These are phyloP conservation scores for Abrostola tripartita DNA, from an alignment of 2,888 invertebrate genomes.

Conservation along the genomic window DNA sequence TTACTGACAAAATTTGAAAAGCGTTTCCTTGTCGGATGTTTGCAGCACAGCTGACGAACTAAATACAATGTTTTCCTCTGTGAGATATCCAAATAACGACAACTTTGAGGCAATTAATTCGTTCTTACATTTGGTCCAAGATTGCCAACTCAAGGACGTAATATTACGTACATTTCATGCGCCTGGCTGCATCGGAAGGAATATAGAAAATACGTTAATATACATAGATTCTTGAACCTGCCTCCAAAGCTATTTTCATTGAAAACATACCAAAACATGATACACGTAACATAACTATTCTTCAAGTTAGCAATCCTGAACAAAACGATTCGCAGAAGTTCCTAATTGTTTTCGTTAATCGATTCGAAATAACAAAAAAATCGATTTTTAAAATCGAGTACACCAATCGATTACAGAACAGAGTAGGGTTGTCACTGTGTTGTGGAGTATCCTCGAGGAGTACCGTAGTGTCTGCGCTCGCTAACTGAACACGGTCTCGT, in stretches of 20 bases:
- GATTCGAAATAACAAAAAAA: not conserved
- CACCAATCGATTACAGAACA: not conserved
- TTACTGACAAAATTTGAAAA: constrained; percentile 45
- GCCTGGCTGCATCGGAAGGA: not conserved
- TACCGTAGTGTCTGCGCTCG: constrained; percentile 41
- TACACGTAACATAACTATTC: not conserved
- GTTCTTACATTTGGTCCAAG: not conserved
- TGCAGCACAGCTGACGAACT: constrained; percentile 40
- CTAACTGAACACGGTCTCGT: constrained; percentile 83
- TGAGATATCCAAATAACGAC: constrained; percentile 32
- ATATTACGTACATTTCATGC: not conserved
- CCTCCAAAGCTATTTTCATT: not conserved
- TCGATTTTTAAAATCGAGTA: not conserved
- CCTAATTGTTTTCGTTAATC: not conserved
- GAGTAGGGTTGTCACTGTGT: not conserved
- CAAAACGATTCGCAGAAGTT: not conserved
- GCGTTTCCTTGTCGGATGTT: constrained; percentile 46
- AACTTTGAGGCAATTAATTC: constrained; percentile 2
- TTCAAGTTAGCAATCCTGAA: not conserved
- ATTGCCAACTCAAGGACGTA: not conserved
- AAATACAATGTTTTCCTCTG: constrained; percentile 39
- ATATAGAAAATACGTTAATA: not conserved
- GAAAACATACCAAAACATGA: not conserved
- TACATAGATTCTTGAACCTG: not conserved
- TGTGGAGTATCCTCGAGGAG: not conserved